Conservation (phyloP, 2,797 vertebrate species). For the Takifugu ocellatus region DNA sequence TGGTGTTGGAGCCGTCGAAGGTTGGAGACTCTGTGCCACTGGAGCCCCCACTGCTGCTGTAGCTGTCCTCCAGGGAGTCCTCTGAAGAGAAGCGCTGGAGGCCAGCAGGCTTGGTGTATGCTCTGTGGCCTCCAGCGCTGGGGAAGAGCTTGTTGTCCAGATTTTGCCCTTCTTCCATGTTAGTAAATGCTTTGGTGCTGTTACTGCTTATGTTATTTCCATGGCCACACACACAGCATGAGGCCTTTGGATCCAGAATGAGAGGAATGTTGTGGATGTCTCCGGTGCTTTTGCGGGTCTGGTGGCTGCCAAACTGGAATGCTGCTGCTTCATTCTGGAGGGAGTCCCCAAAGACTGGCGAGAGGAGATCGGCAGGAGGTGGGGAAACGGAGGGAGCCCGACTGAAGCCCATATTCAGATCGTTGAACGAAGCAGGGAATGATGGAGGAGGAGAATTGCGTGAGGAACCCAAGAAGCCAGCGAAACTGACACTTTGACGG, state of each 20-base stretch:
- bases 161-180: slow-evolving; percentile 45
- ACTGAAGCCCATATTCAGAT: slow-evolving; percentile 72
- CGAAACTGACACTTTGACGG: slow-evolving; percentile 86
- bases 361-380: slow-evolving; percentile 73
- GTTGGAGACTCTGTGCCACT: slow-evolving; percentile 83
- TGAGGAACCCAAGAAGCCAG: slow-evolving; percentile 74
- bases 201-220: slow-evolving; percentile 65
- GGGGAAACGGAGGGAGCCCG: slow-evolving; percentile 81
- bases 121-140: slow-evolving; percentile 23
- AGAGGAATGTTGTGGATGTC: slow-evolving; percentile 72
- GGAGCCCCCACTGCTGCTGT: slow-evolving; percentile 79
- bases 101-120: slow-evolving; percentile 45
- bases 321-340: slow-evolving; percentile 45
- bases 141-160: slow-evolving; percentile 42
- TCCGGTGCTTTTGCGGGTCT: slow-evolving; percentile 56
- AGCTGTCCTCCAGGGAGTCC: slow-evolving; percentile 84
- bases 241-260: slow-evolving; percentile 66
- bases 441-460: slow-evolving; percentile 77
- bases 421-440: slow-evolving; percentile 65
- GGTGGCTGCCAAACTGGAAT: slow-evolving; percentile 67
- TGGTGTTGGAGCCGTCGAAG: slow-evolving; percentile 70
- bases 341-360: slow-evolving; percentile 68
- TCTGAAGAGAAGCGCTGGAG: slow-evolving; percentile 81
- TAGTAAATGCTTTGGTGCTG: slow-evolving; percentile 42
- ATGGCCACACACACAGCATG: slow-evolving; percentile 76